Conservation (phyloP, 2,888 invertebrate genomes). For the Rhagonycha lutea region DNA sequence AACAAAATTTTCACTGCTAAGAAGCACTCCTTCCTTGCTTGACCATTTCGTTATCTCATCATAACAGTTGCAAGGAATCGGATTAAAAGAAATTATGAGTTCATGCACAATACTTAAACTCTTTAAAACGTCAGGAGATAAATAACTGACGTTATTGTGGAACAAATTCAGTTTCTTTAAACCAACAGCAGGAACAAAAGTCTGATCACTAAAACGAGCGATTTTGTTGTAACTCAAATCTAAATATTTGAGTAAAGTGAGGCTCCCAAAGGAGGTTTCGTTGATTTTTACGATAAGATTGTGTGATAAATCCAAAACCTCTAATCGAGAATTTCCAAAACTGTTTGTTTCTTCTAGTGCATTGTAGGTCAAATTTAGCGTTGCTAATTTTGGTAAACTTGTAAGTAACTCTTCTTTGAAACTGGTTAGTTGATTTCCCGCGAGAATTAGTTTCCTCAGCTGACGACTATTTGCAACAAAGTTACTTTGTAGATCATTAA, state of each 20-base stretch:
- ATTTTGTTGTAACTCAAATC: slow-evolving; percentile 1
- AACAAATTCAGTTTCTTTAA: background rate
- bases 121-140: background rate
- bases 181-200: background rate
- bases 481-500: background rate
- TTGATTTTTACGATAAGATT: background rate
- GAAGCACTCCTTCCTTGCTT: background rate
- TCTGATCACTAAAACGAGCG: background rate
- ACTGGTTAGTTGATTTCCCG: background rate
- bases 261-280: background rate
- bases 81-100: background rate
- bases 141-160: background rate
- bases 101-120: background rate
- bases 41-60: background rate
- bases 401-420: background rate
- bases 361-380: background rate
- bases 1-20: background rate
- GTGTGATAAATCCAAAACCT: background rate
- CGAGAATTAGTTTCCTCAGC: background rate
- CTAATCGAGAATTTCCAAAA: background rate
- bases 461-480: background rate
- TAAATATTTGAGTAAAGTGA: background rate
- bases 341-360: background rate
- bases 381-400: background rate
- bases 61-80: background rate